Evolutionary conservation across 2,888 invertebrate genomes (phyloP).

Genomic region (Drosophila prostipennis): DNA sequence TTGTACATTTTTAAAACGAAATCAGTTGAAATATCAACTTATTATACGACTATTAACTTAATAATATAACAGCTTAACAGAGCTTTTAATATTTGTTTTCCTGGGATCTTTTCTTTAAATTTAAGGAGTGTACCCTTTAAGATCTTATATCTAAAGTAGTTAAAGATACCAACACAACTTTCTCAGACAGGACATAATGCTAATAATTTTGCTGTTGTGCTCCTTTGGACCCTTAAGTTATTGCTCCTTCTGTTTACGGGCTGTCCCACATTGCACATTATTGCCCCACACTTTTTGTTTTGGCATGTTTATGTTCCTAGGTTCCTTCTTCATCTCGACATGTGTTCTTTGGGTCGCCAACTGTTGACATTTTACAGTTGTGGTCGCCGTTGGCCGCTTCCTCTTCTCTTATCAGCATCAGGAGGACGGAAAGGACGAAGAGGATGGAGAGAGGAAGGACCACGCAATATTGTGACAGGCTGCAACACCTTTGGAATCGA

Average conservation of each 20-base stretch:
- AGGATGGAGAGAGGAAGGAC: conserved; percentile 12
- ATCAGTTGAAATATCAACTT: too few relatives aligned
- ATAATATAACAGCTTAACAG: too few relatives aligned
- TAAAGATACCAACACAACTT: not conserved
- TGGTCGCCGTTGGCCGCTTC: conserved; percentile 13
- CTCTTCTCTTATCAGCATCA: conserved; percentile 32
- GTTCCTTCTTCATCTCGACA: conserved; percentile 18
- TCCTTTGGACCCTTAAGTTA: not conserved
- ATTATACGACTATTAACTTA: too few relatives aligned
- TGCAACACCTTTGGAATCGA: conserved; percentile 51
- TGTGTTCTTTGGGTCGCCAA: conserved; percentile 38
- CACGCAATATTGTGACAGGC: conserved; percentile 69
- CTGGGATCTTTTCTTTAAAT: not conserved
- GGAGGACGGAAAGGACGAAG: conserved; percentile 10
- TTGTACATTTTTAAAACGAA: too few relatives aligned
- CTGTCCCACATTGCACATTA: conserved; percentile 29
- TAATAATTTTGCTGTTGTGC: not conserved
- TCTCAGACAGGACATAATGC: not conserved
- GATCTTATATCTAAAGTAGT: not conserved
- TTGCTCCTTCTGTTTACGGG: conserved; percentile 14
- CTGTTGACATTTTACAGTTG: conserved; percentile 38
- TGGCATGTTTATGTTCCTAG: conserved; percentile 24
- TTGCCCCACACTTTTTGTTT: conserved; percentile 13
- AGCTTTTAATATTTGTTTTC: too few relatives aligned
- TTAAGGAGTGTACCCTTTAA: too few relatives aligned